Evolutionary conservation across 2,888 invertebrate genomes (phyloP), one percentile per base, ranked within the genome.

Genomic region (Drosophila peninsularis): DNA sequence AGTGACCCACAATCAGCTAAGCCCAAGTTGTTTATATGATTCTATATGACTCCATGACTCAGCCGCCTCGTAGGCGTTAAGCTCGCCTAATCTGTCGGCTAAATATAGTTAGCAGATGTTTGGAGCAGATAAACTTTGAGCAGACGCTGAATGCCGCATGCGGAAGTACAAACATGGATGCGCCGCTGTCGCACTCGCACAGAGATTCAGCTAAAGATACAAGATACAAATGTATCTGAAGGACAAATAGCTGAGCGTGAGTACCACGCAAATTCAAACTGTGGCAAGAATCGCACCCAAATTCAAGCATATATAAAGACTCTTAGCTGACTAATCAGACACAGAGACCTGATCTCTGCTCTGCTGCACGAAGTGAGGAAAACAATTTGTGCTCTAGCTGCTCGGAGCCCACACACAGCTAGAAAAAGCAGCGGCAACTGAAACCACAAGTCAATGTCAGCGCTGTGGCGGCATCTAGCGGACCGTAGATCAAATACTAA

Each of bases 391-490:
- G 73, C 61, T 65, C 55, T 71, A 73, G 78, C 75, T 79, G 69
- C 64, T 32, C 60, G 73, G 64, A 81, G 89, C 90, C 90, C 90
- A 90, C 90, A 90, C 90, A 83, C 64, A 80, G 68, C 49, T 39
- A 37, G 14, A 34, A 55, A 37, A 60, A 63, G 34, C 61, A 63
- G 34, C 61, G 69, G 82, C 85, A 86, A 86, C 78, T 71, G 80
- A 88, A 88, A 84, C 88, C 90, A 82, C 87, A 90, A 90, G 90
- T 90, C 90, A 90, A 90, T 90, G 90, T 90, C 90, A 90, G 73
- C 66, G 45, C 82, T 80, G 83, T 83, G 78, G 80, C 84, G 83
- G 80, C 80, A 81, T 81, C 82, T 75, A 60, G 71, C 63, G 73
- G 62, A 36, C 69, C 62, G 61, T 62, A 69, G 64, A 49, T 24